Base-by-base conservation (phyloP, 2,113 vertebrate species). In the Dipodomys spectabilis region DNA sequence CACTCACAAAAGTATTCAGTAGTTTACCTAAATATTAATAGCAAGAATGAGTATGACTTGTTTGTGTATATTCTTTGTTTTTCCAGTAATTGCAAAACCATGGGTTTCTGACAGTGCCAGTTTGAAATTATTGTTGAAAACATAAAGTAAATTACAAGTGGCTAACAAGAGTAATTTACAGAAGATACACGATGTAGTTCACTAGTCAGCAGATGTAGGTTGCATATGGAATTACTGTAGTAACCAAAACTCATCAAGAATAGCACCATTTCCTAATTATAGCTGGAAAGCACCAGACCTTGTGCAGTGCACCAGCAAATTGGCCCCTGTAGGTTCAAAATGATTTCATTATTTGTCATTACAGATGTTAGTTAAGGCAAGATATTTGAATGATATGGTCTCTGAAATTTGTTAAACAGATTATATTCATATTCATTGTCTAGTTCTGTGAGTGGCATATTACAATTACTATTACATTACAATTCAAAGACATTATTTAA, bases 301-400 rank as follows among this genome's bases (percentile, higher is more conserved):
- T 97, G 97, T 98, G 65, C 97, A 92, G 28, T 82, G 95, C 96
- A 94, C 96, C 98, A 97, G 97, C 98, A 99, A 98, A 99, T 99
- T 98, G 98, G 98, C 97, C 98, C 98, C 98, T 93, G 90, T 93
- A 97, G 97, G 97, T 77, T 96, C 90, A 65, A 16, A 97, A 90
- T 72, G 96, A 96, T 96, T 97, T 97, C 71, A 49, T 92, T 96
- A 95, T 89, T 97, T 98, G 95, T 97, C 97, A 96, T 97, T 97
- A 94, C 9, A 96, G 87, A 92, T 65, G 28, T 92, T 86, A 94
- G 95, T 90, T 77, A 95, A 97, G 92, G 85, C 94, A 97, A 88
- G 94, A 78, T 97, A 96, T 98, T 97, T 97, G 96, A 96, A 96
- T 94, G 95, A 78, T 71, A 82, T 93, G 75, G 90, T 96, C 96